Evolutionary conservation across 2,797 vertebrate species (phyloP).

Genomic region (Sebastes cheni): DNA sequence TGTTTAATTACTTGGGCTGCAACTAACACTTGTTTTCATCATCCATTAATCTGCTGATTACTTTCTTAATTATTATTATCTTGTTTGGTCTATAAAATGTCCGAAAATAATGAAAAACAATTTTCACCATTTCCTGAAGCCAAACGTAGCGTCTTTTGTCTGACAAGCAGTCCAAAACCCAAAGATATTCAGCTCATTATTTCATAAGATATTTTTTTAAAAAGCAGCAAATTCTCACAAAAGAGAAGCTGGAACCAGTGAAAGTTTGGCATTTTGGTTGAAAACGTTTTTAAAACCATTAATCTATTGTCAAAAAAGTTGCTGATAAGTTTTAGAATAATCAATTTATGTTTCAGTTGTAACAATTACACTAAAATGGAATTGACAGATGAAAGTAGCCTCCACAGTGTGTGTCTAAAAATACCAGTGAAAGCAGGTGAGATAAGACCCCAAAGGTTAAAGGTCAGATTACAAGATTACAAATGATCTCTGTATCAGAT

Average conservation of each 20-base stretch:
- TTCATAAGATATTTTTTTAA: too few species aligned
- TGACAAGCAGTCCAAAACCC: neutral
- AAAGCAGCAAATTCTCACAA: too few species aligned
- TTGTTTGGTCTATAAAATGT: neutral
- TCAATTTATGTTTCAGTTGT: neutral
- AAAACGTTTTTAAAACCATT: neutral
- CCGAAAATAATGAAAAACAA: neutral
- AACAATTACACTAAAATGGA: neutral
- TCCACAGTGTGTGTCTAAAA: neutral
- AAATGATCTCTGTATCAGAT: constrained; percentile 2
- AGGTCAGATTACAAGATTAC: constrained; percentile 45
- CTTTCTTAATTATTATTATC: neutral
- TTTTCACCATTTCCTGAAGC: neutral
- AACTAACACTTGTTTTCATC: neutral
- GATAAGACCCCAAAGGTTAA: constrained; percentile 25
- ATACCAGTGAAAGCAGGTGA: neutral
- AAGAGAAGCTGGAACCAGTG: too few species aligned
- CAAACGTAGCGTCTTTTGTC: neutral
- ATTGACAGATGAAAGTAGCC: neutral
- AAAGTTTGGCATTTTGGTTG: neutral
- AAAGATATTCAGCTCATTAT: neutral
- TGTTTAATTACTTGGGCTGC: neutral
- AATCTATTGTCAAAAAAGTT: neutral
- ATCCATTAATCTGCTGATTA: neutral
- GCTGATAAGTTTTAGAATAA: neutral